These are phyloP conservation scores for Oasisia sp. DNA, from an alignment of 2,888 invertebrate genomes.

Conservation along the genomic window DNA sequence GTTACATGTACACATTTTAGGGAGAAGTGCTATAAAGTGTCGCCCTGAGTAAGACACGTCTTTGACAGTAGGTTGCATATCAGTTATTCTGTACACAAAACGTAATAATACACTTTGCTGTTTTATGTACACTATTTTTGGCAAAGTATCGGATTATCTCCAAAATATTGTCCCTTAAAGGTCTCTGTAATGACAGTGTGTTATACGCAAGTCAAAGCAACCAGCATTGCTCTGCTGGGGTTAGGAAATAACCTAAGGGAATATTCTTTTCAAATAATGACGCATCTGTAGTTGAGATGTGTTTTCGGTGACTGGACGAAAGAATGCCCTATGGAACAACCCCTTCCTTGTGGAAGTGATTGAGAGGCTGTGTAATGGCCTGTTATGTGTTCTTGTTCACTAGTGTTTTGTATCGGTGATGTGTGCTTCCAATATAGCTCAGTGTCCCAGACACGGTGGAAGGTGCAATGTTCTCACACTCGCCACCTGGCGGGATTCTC, in stretches of 20 bases:
- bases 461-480: not conserved
- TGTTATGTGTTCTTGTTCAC: not conserved
- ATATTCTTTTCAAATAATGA: not conserved
- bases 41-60: not conserved
- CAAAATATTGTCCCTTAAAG: not conserved
- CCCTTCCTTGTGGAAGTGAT: not conserved
- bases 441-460: not conserved
- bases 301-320: not conserved
- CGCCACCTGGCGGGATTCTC: not conserved
- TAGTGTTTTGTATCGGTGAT: not conserved
- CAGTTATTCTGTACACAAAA: slow-evolving; percentile 1
- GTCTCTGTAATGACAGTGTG: not conserved
- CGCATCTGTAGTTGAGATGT: not conserved
- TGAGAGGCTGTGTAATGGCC: not conserved
- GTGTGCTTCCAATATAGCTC: not conserved
- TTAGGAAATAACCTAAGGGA: not conserved
- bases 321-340: not conserved
- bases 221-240: not conserved
- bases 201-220: not conserved
- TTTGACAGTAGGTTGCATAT: not conserved
- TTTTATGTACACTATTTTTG: slow-evolving; percentile 5
- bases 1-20: slow-evolving; percentile 7
- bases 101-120: not conserved
- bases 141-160: not conserved
- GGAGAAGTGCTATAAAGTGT: slow-evolving; percentile 14